A percentile compares a stretch with the other conserved stretches of the same genome.
Evolutionary conservation across 1,140 invertebrate species (phyloP).

Genomic region (Brachionus rotundiformis): DNA sequence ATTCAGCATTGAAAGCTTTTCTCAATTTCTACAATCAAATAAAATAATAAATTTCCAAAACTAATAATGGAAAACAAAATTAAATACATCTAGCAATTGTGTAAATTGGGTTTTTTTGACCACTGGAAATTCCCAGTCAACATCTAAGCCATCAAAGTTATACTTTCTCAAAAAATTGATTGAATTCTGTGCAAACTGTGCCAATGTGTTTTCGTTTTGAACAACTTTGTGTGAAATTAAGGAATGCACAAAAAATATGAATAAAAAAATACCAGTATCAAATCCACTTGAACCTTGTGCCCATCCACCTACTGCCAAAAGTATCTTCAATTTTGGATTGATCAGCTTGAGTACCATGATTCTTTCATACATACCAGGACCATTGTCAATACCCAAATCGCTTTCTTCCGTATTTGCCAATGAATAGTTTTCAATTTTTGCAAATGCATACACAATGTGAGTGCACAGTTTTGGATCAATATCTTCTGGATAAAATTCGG

Average conservation of each 20-base stretch:
- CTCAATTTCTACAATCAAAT: constrained; percentile 53
- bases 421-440: constrained; percentile 70
- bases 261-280: not conserved
- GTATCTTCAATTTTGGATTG: constrained; percentile 34
- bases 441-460: constrained; percentile 90
- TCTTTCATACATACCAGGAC: constrained; percentile 2
- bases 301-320: constrained; percentile 69
- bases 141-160: constrained; percentile 54
- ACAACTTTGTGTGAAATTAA: constrained; percentile 72
- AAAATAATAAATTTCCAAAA: not conserved
- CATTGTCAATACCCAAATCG: constrained; percentile 69
- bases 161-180: constrained; percentile 65
- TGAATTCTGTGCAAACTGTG: constrained; percentile 51
- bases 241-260: constrained; percentile 60
- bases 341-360: constrained; percentile 7
- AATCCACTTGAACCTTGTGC: constrained; percentile 71
- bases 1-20: constrained; percentile 53
- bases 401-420: constrained; percentile 77
- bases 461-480: constrained; percentile 83
- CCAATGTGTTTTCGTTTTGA: constrained; percentile 66
- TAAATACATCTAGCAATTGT: constrained; percentile 51
- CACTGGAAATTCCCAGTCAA: constrained; percentile 58
- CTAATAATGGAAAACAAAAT: not conserved
- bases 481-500: constrained; percentile 82
- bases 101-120: constrained; percentile 53